Base-by-base conservation (phyloP, 2,113 vertebrate species). In the Craseonycteris thonglongyai region DNA sequence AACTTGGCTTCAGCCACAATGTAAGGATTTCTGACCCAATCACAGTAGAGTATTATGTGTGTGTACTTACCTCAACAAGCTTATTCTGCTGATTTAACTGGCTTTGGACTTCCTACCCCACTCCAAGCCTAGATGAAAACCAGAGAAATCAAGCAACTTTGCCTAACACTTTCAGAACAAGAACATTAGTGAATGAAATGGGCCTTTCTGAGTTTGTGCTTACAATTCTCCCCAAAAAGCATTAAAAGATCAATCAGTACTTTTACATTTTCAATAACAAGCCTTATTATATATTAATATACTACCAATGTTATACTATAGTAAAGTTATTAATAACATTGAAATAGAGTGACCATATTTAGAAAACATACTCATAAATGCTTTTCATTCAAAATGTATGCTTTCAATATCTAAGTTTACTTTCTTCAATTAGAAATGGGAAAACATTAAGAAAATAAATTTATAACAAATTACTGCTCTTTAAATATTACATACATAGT, bases 331-430 rank as follows among this genome's bases (percentile, higher is more conserved):
- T 89, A 69, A 6, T 51, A 82, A 74, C 9, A 88, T 33, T 83
- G 49, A 85, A 76, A 35, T 58, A 79, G 26, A 87, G 38, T 91
- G n/a, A 45, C 14, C 26, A 38, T 76, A 72, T 72, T 85, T 65
- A 83, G 35, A 56, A 80, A 95, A 88, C 26, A 30, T 71, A 59
- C 79, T 93, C 58, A 85, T 19, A 85, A 89, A 85, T 91, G 6
- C 14, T 61, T 63, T 45, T 78, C 11, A 63, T 88, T 93, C 58
- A 59, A 14, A 94, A 75, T 45, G 6, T 78, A 10, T 66, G 10
- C 18, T 63, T 79, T 72, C 33, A 83, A 47, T 75, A 35, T 11
- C 5, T 63, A 91, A 45, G 26, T n/a, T 74, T 54, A 22, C 19
- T 91, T 86, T 71, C 28, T 61, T 90, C 3, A 87, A 3, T 75